Conservation (phyloP, 2,113 vertebrate species). For the Rhea pennata region DNA sequence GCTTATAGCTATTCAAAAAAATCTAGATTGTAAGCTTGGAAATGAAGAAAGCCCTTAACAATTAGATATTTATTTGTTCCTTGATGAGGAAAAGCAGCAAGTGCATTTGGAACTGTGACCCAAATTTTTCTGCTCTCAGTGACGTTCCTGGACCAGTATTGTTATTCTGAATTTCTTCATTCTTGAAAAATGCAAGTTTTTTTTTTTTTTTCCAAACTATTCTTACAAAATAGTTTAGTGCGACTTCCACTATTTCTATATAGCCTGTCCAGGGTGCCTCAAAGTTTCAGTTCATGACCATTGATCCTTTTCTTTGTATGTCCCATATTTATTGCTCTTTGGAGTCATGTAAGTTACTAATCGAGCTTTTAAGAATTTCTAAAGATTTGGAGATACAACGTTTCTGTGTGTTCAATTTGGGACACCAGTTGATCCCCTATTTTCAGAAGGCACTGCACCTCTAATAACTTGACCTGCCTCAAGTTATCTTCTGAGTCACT, state of each 20-base stretch:
- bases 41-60: not conserved
- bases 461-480: not conserved
- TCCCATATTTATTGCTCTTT: not conserved
- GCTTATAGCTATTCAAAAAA: not conserved
- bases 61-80: not conserved
- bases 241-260: not conserved
- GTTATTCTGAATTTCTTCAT: not conserved
- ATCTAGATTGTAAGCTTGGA: not conserved
- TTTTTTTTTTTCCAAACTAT: not conserved
- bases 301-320: not conserved
- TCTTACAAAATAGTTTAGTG: not conserved
- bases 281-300: not conserved
- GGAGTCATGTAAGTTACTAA: not conserved
- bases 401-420: not conserved
- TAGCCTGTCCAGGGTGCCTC: not conserved
- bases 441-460: not conserved
- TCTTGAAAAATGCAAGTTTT: not conserved
- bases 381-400: not conserved
- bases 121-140: not conserved
- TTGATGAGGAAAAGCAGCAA: not conserved
- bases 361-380: not conserved
- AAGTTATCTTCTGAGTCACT: not conserved
- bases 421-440: not conserved
- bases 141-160: not conserved
- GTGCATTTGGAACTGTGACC: not conserved